A percentile compares a stretch with the other conserved stretches of the same genome.
Evolutionary conservation across 2,797 vertebrate genomes (phyloP).

Genomic region (Bradypus variegatus): DNA sequence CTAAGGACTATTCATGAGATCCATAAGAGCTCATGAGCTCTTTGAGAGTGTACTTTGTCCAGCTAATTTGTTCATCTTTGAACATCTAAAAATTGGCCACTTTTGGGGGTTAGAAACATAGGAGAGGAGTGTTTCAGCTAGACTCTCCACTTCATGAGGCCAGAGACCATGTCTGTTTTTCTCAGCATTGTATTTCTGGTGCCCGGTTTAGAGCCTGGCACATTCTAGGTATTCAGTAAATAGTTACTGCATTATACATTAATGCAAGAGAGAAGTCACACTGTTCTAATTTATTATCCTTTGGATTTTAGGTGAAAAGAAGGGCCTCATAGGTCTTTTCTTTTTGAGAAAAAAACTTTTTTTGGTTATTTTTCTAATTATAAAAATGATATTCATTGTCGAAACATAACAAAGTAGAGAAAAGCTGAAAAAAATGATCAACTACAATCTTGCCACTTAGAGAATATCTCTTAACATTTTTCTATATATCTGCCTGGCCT

Average conservation of each 20-base stretch:
- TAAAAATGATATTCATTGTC: slow-evolving; percentile 1
- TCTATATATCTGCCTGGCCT: not conserved
- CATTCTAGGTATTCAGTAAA: not conserved
- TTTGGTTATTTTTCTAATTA: not conserved
- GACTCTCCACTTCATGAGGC: not conserved
- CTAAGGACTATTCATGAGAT: not conserved
- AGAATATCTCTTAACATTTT: not conserved
- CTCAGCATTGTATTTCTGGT: not conserved
- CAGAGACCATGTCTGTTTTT: not conserved
- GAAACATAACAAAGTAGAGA: not conserved
- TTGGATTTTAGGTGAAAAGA: slow-evolving; percentile 7
- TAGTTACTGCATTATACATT: not conserved
- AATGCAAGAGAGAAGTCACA: not conserved
- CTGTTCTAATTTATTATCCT: not conserved
- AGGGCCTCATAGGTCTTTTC: not conserved
- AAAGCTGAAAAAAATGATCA: slow-evolving; percentile 23
- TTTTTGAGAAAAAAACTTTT: not conserved
- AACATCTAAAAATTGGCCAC: not conserved
- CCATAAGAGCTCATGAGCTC: not conserved
- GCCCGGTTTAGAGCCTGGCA: not conserved
- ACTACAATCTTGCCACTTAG: not conserved
- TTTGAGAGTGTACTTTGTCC: not conserved
- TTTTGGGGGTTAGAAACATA: not conserved
- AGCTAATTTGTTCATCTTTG: not conserved
- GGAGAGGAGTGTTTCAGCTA: not conserved